phyloP scores from a whole-genome alignment of 2,888 invertebrate genomes.

The Cantharis rustica region DNA sequence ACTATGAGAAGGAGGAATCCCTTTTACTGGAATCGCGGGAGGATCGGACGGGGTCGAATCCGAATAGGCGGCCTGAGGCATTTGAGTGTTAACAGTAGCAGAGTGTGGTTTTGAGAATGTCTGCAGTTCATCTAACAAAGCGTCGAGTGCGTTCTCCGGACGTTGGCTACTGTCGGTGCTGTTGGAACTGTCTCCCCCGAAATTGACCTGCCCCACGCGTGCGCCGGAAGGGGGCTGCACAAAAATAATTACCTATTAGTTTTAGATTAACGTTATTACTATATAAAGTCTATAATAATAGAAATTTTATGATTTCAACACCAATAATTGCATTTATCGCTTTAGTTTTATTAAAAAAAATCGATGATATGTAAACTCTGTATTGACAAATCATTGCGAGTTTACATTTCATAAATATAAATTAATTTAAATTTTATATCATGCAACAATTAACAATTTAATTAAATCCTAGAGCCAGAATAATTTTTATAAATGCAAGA shows the following conservation, averaged over 20 bases:
- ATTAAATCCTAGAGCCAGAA: background rate
- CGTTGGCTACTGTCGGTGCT: conserved; percentile 64
- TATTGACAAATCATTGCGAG: background rate
- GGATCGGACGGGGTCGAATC: conserved; percentile 45
- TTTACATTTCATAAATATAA: background rate
- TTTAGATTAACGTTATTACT: background rate
- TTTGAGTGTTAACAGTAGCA: conserved; percentile 42
- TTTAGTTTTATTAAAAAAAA: background rate
- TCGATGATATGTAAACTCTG: background rate
- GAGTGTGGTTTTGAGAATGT: conserved; percentile 78
- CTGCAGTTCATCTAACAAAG: conserved; percentile 91
- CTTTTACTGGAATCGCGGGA: conserved; percentile 52
- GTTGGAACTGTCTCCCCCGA: conserved; percentile 65
- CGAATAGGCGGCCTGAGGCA: conserved; percentile 44
- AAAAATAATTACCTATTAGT: conserved; percentile 12
- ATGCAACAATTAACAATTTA: background rate
- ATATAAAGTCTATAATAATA: background rate
- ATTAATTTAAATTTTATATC: background rate
- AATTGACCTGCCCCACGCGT: conserved; percentile 65
- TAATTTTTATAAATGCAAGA: background rate
- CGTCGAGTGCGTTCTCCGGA: conserved; percentile 97
- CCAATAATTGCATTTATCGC: background rate
- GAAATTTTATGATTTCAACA: background rate
- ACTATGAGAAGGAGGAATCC: conserved; percentile 42
- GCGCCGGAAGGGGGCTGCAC: conserved; percentile 64